Conservation (phyloP, 1,140 invertebrate genomes). For the Planococcus citri region DNA sequence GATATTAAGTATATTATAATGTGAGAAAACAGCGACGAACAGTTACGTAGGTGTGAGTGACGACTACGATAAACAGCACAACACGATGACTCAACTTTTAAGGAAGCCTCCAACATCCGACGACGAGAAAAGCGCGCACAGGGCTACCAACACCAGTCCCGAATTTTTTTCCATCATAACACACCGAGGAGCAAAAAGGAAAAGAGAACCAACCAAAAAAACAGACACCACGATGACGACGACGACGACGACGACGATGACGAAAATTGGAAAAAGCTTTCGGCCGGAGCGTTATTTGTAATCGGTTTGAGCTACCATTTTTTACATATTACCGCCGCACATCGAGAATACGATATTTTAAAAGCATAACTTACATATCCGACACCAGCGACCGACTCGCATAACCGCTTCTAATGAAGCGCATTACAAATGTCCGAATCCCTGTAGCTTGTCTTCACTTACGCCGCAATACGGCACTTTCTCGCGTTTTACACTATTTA, state of each 20-base stretch:
- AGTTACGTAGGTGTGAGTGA: conserved; percentile 10
- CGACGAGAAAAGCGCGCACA: conserved; percentile 14
- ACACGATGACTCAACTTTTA: conserved; percentile 16
- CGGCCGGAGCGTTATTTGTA: no score
- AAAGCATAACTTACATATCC: no score
- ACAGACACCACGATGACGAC: no score
- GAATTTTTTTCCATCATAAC: not conserved
- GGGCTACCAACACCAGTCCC: not conserved
- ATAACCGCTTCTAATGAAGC: not conserved
- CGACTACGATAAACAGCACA: conserved; percentile 16
- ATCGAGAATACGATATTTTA: no score
- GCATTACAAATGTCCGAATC: conserved; percentile 7
- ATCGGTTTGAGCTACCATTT: no score
- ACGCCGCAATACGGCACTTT: conserved; percentile 17
- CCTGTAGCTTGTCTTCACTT: conserved; percentile 8
- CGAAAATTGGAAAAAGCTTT: no score
- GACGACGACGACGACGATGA: no score
- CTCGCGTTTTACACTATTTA: conserved; percentile 19
- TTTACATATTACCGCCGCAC: no score
- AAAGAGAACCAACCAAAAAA: no score
- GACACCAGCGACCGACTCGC: not conserved
- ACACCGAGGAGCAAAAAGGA: no score
- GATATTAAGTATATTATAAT: no score
- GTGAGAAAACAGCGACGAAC: not conserved
- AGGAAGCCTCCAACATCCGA: conserved; percentile 13